Evolutionary conservation across 2,888 invertebrate genomes (phyloP).

Genomic region (Heteromurus nitidus): DNA sequence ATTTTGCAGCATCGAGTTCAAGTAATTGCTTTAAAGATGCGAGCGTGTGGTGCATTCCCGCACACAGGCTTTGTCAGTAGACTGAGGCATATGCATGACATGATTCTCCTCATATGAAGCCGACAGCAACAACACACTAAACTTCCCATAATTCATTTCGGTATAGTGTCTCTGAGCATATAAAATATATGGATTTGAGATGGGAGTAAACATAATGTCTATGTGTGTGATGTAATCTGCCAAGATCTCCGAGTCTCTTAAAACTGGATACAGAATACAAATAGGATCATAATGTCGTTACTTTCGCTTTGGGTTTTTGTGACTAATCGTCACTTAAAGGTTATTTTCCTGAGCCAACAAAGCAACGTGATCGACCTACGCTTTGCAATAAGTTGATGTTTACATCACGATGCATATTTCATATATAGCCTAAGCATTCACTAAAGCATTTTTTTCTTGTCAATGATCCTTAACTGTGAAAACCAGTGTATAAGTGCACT

Average conservation of each 20-base stretch:
- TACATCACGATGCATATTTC: too few relatives aligned
- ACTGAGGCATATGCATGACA: slow-evolving; percentile 16
- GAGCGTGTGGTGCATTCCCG: not conserved
- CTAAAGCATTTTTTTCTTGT: not conserved
- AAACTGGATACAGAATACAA: not conserved
- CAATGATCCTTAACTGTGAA: slow-evolving; percentile 1
- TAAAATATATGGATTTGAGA: not conserved
- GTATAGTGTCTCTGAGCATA: slow-evolving; percentile 13
- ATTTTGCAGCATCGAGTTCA: not conserved
- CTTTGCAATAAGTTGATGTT: too few relatives aligned
- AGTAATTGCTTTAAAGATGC: not conserved
- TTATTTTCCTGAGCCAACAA: not conserved
- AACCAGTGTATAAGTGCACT: not conserved
- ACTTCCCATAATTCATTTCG: slow-evolving; percentile 38
- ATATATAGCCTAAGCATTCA: not conserved
- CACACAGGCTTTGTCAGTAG: not conserved
- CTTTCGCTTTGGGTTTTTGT: not conserved
- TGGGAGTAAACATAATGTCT: not conserved
- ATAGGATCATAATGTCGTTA: not conserved
- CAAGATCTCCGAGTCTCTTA: slow-evolving; percentile 1
- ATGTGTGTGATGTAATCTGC: slow-evolving; percentile 18
- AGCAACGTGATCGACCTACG: slow-evolving; percentile 3
- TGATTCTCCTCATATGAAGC: slow-evolving; percentile 23
- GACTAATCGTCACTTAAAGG: slow-evolving; percentile 7
- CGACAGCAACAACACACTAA: slow-evolving; percentile 43